Base-by-base conservation (phyloP, 2,888 invertebrate species). In the Diarsia mendica region DNA sequence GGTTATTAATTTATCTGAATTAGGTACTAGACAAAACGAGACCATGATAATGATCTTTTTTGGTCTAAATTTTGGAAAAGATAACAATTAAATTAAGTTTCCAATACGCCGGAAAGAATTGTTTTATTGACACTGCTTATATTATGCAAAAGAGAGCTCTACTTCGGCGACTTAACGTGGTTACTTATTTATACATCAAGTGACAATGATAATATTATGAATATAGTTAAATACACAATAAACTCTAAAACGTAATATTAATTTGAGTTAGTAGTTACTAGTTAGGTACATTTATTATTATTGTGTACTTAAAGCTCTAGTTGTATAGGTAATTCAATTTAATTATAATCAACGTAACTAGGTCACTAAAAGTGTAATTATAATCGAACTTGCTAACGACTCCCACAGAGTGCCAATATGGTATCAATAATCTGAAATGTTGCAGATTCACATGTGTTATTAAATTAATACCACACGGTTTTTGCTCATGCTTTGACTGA, bases 381-480 rank as follows among this genome's bases (percentile, higher is more conserved):
- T 39, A 58, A 51, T 44, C 13, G 0, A 1, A 20, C n/a, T 49
- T 48, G 20, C 15, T n/a, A 48, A 10, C 18, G 11, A 3, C 65
- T 61, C 51, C 60, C 46, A 46, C 65, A 79, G 60, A 18, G 58
- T n/a, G n/a, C n/a, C n/a, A n/a, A n/a, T n/a, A n/a, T n/a, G n/a
- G n/a, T 11, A n/a, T 3, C 9, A 9, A 18, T 28, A n/a, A 44
- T 49, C 20, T 9, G 13, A 15, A 46, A 23, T 18, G 0, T n/a
- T 39, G 15, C 46, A 61, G 6, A 78, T 8, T 71, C n/a, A 3
- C 53, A 28, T 79, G 71, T 46, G 39, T 11, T 78, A 23, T n/a
- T 2, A 18, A 2, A 23, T n/a, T 2, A 18, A 2, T 18, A 23
- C 13, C 23, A 48, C 33, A 44, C n/a, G 1, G 18, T 28, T 66